Evolutionary conservation across 2,113 vertebrate genomes (phyloP).

Genomic region (Carassius carassius): DNA sequence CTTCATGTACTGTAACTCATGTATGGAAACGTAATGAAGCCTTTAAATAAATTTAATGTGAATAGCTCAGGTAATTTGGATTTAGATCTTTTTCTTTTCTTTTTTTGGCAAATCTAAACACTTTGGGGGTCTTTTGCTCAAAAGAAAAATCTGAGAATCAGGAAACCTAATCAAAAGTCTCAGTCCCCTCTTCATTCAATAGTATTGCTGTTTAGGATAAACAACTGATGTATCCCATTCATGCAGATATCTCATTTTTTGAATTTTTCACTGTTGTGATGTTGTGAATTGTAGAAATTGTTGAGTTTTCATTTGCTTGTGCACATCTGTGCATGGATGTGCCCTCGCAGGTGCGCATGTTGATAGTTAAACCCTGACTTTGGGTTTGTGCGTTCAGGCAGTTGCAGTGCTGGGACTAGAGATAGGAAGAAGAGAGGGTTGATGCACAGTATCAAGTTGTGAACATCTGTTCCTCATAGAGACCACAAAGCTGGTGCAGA

Average conservation of each 20-base stretch:
- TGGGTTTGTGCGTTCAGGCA: slow-evolving; percentile 61
- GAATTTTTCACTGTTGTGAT: not conserved
- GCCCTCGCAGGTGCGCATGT: slow-evolving; percentile 47
- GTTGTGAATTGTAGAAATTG: slow-evolving; percentile 20
- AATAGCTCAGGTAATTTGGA: too few species aligned
- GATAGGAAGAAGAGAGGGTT: slow-evolving; percentile 76
- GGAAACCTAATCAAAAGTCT: not conserved
- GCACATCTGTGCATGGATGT: slow-evolving; percentile 47
- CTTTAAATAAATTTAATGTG: not conserved
- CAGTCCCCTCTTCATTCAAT: not conserved
- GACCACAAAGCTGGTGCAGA: slow-evolving; percentile 78
- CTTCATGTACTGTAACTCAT: not conserved
- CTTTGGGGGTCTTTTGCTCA: too few species aligned
- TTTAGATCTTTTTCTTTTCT: too few species aligned
- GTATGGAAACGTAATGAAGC: not conserved
- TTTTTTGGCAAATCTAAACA: too few species aligned
- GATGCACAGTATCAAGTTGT: slow-evolving; percentile 78
- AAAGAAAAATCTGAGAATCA: not conserved
- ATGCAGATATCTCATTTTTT: not conserved
- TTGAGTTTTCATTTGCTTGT: slow-evolving; percentile 38
- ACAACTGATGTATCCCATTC: not conserved
- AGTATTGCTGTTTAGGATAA: not conserved
- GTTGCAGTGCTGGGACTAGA: slow-evolving; percentile 75
- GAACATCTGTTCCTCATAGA: slow-evolving; percentile 83
- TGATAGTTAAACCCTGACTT: slow-evolving; percentile 44